Evolutionary conservation across 2,888 invertebrate genomes (phyloP), one percentile per base, ranked within the genome.

Genomic region (Cataglyphis altisquamis): DNA sequence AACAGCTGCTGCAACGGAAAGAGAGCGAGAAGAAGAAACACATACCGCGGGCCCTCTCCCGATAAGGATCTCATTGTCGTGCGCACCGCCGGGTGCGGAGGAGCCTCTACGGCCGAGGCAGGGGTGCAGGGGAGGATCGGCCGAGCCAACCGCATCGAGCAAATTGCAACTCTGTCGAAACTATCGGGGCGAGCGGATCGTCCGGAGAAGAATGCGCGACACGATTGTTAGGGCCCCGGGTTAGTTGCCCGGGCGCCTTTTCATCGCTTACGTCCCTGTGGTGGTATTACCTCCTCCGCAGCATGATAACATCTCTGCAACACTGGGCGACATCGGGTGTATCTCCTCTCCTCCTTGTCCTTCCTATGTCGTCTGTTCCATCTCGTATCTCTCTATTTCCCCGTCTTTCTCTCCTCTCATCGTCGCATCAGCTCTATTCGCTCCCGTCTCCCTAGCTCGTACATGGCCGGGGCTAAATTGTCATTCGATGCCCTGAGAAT

Each of bases 401-500:
- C 10, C 81, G 39, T 4, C 52, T 36, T 10, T 25, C 36, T 82
- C 15, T 21, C 57, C 83, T 64, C 48, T 48, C 52, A 60, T 41
- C 45, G 25, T 62, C 72, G 62, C 55, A 10, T 70, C 83, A 21
- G 36, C 67, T 55, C 60, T 67, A 60, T 57, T 62, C 82, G 64
- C 66, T 80, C 39, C 39, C 86, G 48, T 75, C 85, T 70, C 72
- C 36, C 45, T 78, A 52, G 75, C 55, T 32, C 62, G 25, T 66
- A n/a, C 36, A 57, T 57, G 75, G 62, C 66, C 74, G 60, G 60
- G 83, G 83, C 84, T 68, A 94, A 94, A 94, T 94, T 94, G 94
- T 94, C 94, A 94, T 94, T 92, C 93, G 94, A 94, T 94, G 94
- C 93, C 92, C 92, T 94, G 93, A 93, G 94, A 94, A 93, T 94